phyloP scores from a whole-genome alignment of 2,113 vertebrate genomes.

The Daphoenositta chrysoptera region DNA sequence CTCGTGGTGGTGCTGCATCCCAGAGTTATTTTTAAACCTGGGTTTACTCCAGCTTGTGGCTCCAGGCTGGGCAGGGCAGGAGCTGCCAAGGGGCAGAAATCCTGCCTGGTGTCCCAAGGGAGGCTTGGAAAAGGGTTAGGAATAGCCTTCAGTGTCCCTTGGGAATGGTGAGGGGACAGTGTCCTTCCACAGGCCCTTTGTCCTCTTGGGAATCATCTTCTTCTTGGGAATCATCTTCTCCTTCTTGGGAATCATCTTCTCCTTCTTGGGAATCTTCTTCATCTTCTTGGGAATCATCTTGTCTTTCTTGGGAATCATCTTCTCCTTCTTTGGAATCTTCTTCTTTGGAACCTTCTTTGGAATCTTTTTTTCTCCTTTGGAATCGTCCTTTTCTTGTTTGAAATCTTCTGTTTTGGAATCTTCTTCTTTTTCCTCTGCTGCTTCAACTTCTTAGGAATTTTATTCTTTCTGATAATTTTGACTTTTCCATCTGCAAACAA shows the following conservation, averaged over 20 bases:
- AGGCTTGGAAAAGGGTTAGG: background rate
- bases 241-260: background rate
- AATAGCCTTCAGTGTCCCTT: background rate
- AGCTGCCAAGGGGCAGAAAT: background rate
- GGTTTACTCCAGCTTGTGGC: fast-evolving
- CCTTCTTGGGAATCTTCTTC: too few relatives aligned
- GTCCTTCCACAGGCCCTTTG: background rate
- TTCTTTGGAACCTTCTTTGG: background rate
- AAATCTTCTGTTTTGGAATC: background rate
- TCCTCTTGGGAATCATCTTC: too few relatives aligned
- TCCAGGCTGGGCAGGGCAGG: background rate
- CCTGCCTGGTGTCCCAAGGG: background rate
- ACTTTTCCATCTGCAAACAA: background rate
- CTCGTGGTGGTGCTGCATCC: background rate
- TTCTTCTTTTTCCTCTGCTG: too few relatives aligned
- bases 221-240: background rate
- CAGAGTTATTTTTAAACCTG: background rate
- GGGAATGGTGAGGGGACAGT: background rate
- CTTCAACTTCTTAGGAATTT: background rate
- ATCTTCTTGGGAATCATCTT: too few relatives aligned
- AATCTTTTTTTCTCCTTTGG: background rate
- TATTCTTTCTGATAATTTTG: too few relatives aligned
- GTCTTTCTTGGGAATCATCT: too few relatives aligned
- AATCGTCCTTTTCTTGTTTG: background rate
- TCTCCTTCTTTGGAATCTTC: background rate